Evolutionary conservation across 1,140 invertebrate species (phyloP).

Genomic region (Marisa cornuarietis): DNA sequence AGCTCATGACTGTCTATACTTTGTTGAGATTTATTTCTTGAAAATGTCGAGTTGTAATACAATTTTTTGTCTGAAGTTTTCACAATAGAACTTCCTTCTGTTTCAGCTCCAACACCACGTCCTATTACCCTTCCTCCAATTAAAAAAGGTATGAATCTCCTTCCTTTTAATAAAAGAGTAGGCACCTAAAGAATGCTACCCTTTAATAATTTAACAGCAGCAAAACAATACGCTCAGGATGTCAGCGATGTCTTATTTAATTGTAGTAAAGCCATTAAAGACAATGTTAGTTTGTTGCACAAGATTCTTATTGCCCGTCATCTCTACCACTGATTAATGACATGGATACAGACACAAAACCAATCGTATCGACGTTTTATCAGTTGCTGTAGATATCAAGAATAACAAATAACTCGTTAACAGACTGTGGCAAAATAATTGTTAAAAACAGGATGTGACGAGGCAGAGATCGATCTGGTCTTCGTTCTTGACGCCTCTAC

Average conservation of each 20-base stretch:
- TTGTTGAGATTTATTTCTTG: too few species aligned
- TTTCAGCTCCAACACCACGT: constrained; percentile 1
- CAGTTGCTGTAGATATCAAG: background rate
- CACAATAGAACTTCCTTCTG: background rate
- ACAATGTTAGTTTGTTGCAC: too few species aligned
- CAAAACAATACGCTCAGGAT: background rate
- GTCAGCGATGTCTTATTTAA: too few species aligned
- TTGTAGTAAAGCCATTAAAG: too few species aligned
- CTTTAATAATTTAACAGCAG: background rate
- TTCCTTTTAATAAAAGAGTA: background rate
- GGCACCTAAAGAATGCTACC: too few species aligned
- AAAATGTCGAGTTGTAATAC: too few species aligned
- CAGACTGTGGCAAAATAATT: too few species aligned
- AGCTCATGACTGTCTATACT: too few species aligned
- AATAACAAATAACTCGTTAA: background rate
- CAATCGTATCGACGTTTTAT: too few species aligned
- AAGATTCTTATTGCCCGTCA: too few species aligned
- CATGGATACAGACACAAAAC: too few species aligned
- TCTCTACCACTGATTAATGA: too few species aligned
- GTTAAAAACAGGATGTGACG: constrained; percentile 25
- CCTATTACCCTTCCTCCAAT: constrained; percentile 7
- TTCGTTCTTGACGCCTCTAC: constrained; percentile 53
- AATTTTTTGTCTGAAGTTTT: background rate
- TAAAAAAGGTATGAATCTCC: background rate
- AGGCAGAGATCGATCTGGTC: constrained; percentile 39